Percentiles rank a stretch among this genome's conserved stretches.
Evolutionary conservation across 1,140 invertebrate species (phyloP).

Genomic region (Drosophila murphyi): DNA sequence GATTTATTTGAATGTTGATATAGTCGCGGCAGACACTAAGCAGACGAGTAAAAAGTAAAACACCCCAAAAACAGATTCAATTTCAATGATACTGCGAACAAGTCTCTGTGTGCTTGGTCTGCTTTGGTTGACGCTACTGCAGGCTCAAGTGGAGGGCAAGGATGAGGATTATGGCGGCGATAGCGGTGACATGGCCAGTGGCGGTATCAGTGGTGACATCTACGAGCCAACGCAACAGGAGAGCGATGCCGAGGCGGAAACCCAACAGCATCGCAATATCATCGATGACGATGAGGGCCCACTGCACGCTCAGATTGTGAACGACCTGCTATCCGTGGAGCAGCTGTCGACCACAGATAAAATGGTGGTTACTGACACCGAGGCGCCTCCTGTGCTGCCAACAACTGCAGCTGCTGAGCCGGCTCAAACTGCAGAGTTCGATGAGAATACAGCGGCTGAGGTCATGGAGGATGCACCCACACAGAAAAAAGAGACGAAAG

Average conservation of each 20-base stretch:
- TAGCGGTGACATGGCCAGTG: neutral
- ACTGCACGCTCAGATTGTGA: constrained; percentile 28
- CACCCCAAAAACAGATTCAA: constrained; percentile 4
- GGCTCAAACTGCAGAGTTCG: constrained; percentile 13
- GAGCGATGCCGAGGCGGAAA: constrained; percentile 44
- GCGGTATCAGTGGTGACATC: constrained; percentile 55
- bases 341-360: constrained; percentile 37
- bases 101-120: constrained; percentile 42
- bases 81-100: constrained; percentile 65
- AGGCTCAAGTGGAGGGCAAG: constrained; percentile 18
- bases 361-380: constrained; percentile 3
- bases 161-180: constrained; percentile 52
- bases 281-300: constrained; percentile 39
- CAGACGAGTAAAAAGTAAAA: constrained; percentile 8
- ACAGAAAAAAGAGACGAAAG: constrained; percentile 40
- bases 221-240: constrained; percentile 66
- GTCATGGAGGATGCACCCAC: constrained; percentile 56
- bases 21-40: constrained; percentile 14
- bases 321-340: constrained; percentile 24
- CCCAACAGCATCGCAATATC: constrained; percentile 56
- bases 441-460: constrained; percentile 54
- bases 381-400: constrained; percentile 14
- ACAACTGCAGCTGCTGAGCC: constrained; percentile 6
- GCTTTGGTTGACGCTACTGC: constrained; percentile 44
- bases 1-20: constrained; percentile 42